phyloP scores from a whole-genome alignment of 1,140 invertebrate species.

The Dendroctonus valens region DNA sequence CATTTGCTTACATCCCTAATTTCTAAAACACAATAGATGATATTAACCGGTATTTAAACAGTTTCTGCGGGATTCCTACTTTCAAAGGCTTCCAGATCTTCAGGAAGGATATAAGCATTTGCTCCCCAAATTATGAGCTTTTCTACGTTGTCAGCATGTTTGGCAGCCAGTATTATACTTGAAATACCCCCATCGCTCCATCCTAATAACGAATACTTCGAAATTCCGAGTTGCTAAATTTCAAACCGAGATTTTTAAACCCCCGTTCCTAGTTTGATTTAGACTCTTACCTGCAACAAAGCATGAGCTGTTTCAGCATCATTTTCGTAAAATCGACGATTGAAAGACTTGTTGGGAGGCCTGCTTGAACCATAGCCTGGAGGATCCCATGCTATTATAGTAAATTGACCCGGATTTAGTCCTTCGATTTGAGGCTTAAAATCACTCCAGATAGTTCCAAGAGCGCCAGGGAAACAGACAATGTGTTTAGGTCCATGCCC shows the following conservation, averaged over 20 bases:
- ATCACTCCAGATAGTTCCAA: constrained; percentile 77
- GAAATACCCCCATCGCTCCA: constrained; percentile 90
- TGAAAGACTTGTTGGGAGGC: constrained; percentile 72
- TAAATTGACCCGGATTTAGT: constrained; percentile 67
- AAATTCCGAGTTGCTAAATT: constrained; percentile 7
- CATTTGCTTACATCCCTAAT: constrained; percentile 72
- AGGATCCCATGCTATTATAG: constrained; percentile 82
- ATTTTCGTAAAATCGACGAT: constrained; percentile 66
- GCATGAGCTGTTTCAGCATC: constrained; percentile 71
- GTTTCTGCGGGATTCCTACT: constrained; percentile 46
- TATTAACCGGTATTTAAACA: no score
- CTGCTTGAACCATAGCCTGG: constrained; percentile 84
- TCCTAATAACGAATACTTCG: constrained; percentile 75
- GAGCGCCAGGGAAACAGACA: constrained; percentile 72
- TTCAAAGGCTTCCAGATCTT: constrained; percentile 67
- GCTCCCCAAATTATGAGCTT: constrained; percentile 78
- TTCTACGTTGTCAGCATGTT: constrained; percentile 63
- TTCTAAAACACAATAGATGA: constrained; percentile 43
- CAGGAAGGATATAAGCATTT: constrained; percentile 70
- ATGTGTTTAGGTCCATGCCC: constrained; percentile 69
- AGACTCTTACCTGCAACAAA: constrained; percentile 68
- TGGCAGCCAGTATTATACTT: constrained; percentile 70
- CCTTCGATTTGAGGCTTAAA: constrained; percentile 76
- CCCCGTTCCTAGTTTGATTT: constrained; percentile 6
- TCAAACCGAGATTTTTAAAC: not conserved